These are phyloP conservation scores for Acrossocheilus fasciatus DNA, from an alignment of 2,797 vertebrate species.

Conservation along the genomic window DNA sequence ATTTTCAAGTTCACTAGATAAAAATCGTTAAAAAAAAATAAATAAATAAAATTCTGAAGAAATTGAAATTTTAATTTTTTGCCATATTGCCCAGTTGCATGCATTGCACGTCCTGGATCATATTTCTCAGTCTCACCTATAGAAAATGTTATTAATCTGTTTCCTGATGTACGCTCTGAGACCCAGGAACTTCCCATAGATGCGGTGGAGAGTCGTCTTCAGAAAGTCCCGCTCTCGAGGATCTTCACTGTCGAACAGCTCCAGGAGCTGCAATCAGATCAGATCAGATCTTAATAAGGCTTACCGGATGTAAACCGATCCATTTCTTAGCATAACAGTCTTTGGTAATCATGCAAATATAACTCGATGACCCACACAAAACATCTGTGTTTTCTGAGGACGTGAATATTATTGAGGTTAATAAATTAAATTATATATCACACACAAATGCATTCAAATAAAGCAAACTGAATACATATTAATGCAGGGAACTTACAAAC, in stretches of 20 bases:
- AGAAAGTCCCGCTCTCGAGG: constrained; percentile 98
- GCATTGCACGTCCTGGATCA: not conserved
- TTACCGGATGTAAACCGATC: not conserved
- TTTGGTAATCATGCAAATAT: not conserved
- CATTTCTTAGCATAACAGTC: not conserved
- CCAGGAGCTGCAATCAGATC: constrained; percentile 85
- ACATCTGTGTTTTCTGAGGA: not conserved
- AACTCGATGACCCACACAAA: not conserved
- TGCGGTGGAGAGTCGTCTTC: constrained; percentile 98
- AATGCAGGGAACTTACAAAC: not conserved
- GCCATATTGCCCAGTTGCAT: not conserved
- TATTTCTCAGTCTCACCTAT: constrained; percentile 86
- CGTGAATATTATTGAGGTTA: too few species aligned
- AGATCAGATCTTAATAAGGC: not conserved
- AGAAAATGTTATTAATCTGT: constrained; percentile 99
- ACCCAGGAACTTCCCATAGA: constrained; percentile 99
- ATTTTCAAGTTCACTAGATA: too few species aligned
- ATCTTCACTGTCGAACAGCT: constrained; percentile 99
- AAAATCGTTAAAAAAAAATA: too few species aligned
- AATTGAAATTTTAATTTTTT: rapidly evolving
- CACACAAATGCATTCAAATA: not conserved
- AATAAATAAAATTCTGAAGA: too few species aligned
- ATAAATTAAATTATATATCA: not conserved
- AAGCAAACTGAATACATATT: not conserved
- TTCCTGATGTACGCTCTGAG: constrained; percentile 98